Base-by-base conservation (phyloP, 1,140 invertebrate species). In the Papilio machaon region DNA sequence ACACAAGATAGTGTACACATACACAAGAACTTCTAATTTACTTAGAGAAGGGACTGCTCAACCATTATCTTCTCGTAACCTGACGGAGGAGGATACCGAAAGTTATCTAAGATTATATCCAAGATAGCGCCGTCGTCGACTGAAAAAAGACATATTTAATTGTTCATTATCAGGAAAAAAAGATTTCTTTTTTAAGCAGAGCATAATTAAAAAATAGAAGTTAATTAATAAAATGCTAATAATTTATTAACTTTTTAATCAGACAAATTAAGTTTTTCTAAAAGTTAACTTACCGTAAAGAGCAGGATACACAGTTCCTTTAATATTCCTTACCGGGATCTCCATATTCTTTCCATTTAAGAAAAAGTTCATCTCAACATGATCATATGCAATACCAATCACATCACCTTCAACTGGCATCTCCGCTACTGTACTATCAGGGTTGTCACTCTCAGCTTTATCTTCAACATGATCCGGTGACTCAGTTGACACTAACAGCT, bases 21-120 rank as follows among this genome's bases (percentile, higher is more conserved):
- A 81, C 67, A 86, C 79, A 81, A 38, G 75, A 19, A 82, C 82
- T 83, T 49, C 60, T 70, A 49, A 73, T 81, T 19, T 35, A 85
- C 94, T 97, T 98, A 99, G 82, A 99, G 97, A 35, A 99, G 95
- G 5, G 98, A 99, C 93, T 99, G 98, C 94, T 99, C 99, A 77
- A 99, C 95, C 97, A 99, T 98, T 82, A 99, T 99, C 95, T 97
- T 97, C 83, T 99, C 98, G 92, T 98, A 99, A 47, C 99, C 99
- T 64, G 96, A 94, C 0, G 99, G 99, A 64, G 98, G 97, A 5
- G 96, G 95, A 91, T 98, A 96, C 81, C 96, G 95, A 93, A 99
- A 99, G 88, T 97, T 97, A 82, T 98, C 97, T 92, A 99, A 96
- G 86, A 98, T 97, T 85, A 99, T 96, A 94, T 99, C 99, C 92